Evolutionary conservation across 2,113 vertebrate genomes (phyloP), one percentile per base, ranked within the genome.

Genomic region (Corapipo altera): DNA sequence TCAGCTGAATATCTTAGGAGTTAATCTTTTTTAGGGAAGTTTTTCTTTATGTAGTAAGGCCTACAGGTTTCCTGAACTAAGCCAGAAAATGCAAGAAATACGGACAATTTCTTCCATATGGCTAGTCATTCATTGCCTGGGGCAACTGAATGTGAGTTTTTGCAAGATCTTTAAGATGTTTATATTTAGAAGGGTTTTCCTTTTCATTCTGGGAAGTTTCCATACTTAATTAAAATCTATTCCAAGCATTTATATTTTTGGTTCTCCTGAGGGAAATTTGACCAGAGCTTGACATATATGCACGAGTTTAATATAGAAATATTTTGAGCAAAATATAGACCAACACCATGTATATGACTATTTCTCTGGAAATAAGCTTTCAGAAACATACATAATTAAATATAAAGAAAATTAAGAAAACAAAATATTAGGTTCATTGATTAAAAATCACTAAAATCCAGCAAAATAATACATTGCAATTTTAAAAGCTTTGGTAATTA

Each of bases 21-120:
- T 78, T 84, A 74, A 71, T 86, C n/a, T 59, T 80, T 84, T 77
- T 46, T 52, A 86, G 21, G 52, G 69, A 93, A 89, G 86, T 61
- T 86, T 73, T 74, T 58, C 59, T 86, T 89, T 75, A 67, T 75
- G 89, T 91, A 84, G 72, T 48, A 91, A 84, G 52, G 80, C 92
- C 93, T 92, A 61, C 57, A 91, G 76, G 80, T 89, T 95, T 96
- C 86, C 91, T 93, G 91, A 86, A 84, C 93, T 87, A 93, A 92
- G 79, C 30, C 73, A 92, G 79, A 94, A 95, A 93, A 92, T 66
- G 32, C 28, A 90, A 85, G 72, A 80, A 76, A 48, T 81, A 85
- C 93, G 88, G 64, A 69, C 82, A 64, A 64, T 92, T 93, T 91
- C 72, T 93, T 94, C 91, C 30, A 1, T 89, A 59, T 77, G 79